These are phyloP conservation scores for Leptopilina syphax DNA, from an alignment of 2,888 invertebrate species.

Conservation along the genomic window DNA sequence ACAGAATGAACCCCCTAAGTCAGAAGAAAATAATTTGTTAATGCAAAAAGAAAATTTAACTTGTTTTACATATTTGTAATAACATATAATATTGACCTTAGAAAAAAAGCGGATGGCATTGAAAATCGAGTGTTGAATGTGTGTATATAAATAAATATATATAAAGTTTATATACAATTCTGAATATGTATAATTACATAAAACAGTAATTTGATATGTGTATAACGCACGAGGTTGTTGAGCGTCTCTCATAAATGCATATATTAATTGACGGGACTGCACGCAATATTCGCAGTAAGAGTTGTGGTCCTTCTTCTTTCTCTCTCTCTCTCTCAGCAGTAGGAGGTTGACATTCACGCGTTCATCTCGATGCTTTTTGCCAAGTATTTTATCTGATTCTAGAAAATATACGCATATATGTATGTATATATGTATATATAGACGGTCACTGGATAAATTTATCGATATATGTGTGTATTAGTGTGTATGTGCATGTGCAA, in stretches of 20 bases:
- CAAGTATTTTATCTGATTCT: constrained; percentile 10
- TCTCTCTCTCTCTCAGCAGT: constrained; percentile 22
- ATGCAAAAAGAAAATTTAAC: no score
- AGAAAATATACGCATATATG: no score
- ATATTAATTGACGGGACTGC: constrained; percentile 4
- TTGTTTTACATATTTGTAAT: background rate
- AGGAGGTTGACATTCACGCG: constrained; percentile 53
- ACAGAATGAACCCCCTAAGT: no score
- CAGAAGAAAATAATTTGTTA: no score
- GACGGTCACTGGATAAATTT: constrained; percentile 48
- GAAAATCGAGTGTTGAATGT: background rate
- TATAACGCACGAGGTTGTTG: background rate
- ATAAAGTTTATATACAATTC: constrained; percentile 1
- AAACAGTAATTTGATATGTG: background rate
- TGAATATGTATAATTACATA: background rate
- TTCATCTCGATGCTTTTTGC: constrained; percentile 42
- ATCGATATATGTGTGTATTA: no score
- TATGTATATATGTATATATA: background rate
- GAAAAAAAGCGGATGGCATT: background rate
- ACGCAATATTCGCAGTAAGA: constrained; percentile 43
- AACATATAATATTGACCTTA: background rate
- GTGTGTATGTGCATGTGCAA: constrained; percentile 39
- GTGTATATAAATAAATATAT: background rate
- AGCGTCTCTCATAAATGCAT: constrained; percentile 5
- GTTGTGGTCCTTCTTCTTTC: constrained; percentile 43